These are phyloP conservation scores for Synanthedon vespiformis DNA, from an alignment of 2,888 invertebrate genomes.

Conservation along the genomic window DNA sequence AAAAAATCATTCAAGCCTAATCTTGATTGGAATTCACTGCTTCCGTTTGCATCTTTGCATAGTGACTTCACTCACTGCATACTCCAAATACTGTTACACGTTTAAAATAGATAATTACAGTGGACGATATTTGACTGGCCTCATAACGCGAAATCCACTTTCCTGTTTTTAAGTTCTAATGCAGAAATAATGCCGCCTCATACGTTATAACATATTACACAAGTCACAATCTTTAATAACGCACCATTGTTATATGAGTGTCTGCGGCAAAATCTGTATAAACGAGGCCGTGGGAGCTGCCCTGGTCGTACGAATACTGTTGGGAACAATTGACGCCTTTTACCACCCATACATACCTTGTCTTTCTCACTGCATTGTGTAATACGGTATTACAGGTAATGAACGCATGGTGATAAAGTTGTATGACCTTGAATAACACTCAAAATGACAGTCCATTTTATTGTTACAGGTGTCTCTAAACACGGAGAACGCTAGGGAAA, in stretches of 20 bases:
- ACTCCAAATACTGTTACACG: too few relatives aligned
- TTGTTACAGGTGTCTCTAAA: too few relatives aligned
- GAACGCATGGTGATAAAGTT: slow-evolving; percentile 2
- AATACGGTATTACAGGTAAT: slow-evolving; percentile 4
- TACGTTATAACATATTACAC: slow-evolving; percentile 5
- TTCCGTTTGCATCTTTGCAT: too few relatives aligned
- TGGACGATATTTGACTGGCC: too few relatives aligned
- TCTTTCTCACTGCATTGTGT: slow-evolving; percentile 2
- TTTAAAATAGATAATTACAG: too few relatives aligned
- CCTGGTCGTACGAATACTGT: background rate
- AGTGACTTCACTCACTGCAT: too few relatives aligned
- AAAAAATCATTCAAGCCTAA: too few relatives aligned
- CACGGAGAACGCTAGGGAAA: too few relatives aligned
- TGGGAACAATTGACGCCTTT: slow-evolving; percentile 1
- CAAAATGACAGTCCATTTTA: too few relatives aligned
- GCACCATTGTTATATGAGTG: slow-evolving; percentile 12
- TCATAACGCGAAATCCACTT: background rate
- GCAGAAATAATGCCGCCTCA: background rate
- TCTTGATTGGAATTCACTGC: too few relatives aligned
- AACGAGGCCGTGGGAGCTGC: slow-evolving; percentile 13
- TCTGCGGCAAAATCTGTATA: background rate
- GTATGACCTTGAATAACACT: background rate
- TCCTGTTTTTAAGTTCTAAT: background rate
- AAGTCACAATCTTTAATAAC: slow-evolving; percentile 11
- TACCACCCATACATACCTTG: slow-evolving; percentile 1